Conservation (phyloP, 2,113 vertebrate species). For the Mystacornis crossleyi region DNA sequence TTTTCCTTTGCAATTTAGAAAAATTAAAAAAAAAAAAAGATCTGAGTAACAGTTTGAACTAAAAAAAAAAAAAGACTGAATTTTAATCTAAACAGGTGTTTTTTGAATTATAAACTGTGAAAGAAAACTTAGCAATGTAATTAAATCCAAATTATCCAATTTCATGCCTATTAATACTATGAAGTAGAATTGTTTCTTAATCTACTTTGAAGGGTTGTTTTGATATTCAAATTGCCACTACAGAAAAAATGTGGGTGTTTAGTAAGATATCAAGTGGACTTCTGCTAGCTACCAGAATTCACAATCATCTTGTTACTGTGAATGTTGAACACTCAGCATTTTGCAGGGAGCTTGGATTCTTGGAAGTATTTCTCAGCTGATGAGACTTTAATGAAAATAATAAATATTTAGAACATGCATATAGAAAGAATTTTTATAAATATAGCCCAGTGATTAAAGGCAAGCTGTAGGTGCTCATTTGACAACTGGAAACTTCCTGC, state of each 20-base stretch:
- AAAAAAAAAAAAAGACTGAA: constrained; percentile 11
- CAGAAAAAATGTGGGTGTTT: constrained; percentile 35
- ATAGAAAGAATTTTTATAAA: background rate
- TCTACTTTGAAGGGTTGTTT: constrained; percentile 64
- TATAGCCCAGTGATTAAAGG: background rate
- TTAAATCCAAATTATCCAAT: constrained; percentile 73
- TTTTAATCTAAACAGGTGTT: constrained; percentile 54
- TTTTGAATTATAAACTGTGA: constrained; percentile 52
- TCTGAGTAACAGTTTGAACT: background rate
- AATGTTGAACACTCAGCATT: background rate
- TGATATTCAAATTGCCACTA: constrained; percentile 62
- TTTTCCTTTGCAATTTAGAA: background rate
- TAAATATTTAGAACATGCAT: background rate
- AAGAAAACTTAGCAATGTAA: constrained; percentile 54
- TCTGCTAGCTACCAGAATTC: constrained; percentile 22
- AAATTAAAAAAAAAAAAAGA: background rate
- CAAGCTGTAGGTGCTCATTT: background rate
- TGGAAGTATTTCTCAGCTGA: background rate
- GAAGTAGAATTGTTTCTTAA: constrained; percentile 67
- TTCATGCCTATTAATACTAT: constrained; percentile 66
- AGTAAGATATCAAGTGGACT: constrained; percentile 33
- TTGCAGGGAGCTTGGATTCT: background rate
- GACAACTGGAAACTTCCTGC: background rate
- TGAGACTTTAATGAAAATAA: background rate
- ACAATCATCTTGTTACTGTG: background rate